phyloP scores from a whole-genome alignment of 2,113 vertebrate genomes.

The Malaclemys terrapin region DNA sequence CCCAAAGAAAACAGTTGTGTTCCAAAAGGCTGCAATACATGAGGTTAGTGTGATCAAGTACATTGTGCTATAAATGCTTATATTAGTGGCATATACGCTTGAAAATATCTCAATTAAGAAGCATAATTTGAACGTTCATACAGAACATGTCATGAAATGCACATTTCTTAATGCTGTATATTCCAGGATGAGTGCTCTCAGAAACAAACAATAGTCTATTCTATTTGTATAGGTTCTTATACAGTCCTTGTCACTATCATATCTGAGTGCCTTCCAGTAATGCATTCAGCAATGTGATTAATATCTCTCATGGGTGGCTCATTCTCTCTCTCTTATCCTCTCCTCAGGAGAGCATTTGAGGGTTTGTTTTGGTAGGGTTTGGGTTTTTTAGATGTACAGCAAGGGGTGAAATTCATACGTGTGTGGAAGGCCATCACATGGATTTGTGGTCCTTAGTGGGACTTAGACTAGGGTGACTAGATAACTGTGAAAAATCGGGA shows the following conservation, averaged over 20 bases:
- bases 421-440: rapidly evolving
- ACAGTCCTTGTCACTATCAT: not conserved
- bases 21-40: not conserved
- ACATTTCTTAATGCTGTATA: rapidly evolving
- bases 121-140: rapidly evolving
- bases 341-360: slow-evolving; percentile 47
- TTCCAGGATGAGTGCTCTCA: rapidly evolving
- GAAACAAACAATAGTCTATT: slow-evolving; percentile 25
- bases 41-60: not conserved
- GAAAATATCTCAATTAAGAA: rapidly evolving
- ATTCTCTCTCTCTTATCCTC: not conserved
- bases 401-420: rapidly evolving
- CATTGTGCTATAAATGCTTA: rapidly evolving
- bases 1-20: not conserved
- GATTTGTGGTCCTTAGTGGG: not conserved
- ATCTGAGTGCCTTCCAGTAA: slow-evolving; percentile 46
- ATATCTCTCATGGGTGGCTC: slow-evolving; percentile 48
- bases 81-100: rapidly evolving
- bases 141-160: rapidly evolving
- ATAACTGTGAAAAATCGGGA: too few species aligned
- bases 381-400: not conserved
- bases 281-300: slow-evolving; percentile 66
- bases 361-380: slow-evolving; percentile 59
- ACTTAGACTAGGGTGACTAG: too few species aligned
- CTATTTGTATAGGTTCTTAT: not conserved